Evolutionary conservation across 2,113 vertebrate species (phyloP), one percentile per base, ranked within the genome.

Genomic region (Bungarus multicinctus): DNA sequence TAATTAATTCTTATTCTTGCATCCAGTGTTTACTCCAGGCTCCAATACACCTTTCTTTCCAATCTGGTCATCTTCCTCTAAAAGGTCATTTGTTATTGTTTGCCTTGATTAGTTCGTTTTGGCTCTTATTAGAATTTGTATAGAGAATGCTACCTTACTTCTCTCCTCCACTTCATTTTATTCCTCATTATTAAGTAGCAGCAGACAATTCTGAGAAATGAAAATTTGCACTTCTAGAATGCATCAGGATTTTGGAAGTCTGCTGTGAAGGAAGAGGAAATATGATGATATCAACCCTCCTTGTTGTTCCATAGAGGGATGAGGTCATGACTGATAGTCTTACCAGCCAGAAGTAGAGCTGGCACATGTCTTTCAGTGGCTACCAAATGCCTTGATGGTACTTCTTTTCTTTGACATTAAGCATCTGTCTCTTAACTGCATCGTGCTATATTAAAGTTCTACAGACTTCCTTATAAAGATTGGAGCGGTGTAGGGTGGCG

Each of bases 391-490:
- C 20, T 43, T 5, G n/a, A 22, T 45, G 10, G 8, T 25, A 22
- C 47, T 60, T 34, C 9, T 85, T 69, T n/a, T 25, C 30, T 50
- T 52, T 30, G 27, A 57, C 47, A 74, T 89, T 57, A 85, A 92
- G 54, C 43, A 47, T 39, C 85, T 91, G 27, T 55, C 45, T 47
- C 53, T 89, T 53, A n/a, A 34, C 18, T 58, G 54, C 27, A 9
- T 85, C 47, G 55, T 52, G 54, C 39, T 34, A 22, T 39, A 34
- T 57, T 1, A 90, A 86, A 91, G 95, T 93, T 5, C 47, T 57
- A 43, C 74, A 91, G 85, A 93, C 95, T 94, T 93, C 93, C 30
- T 74, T 90, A 85, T 81, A 8, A 94, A 55, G 91, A 91, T 12
- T 30, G 39, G 54, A 87, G 27, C 16, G 81, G 54, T 3, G 10